Percentiles rank a stretch among this genome's conserved stretches.
These are phyloP conservation scores for Nothocercus nigrocapillus DNA, from an alignment of 2,113 vertebrate genomes.

Conservation along the genomic window DNA sequence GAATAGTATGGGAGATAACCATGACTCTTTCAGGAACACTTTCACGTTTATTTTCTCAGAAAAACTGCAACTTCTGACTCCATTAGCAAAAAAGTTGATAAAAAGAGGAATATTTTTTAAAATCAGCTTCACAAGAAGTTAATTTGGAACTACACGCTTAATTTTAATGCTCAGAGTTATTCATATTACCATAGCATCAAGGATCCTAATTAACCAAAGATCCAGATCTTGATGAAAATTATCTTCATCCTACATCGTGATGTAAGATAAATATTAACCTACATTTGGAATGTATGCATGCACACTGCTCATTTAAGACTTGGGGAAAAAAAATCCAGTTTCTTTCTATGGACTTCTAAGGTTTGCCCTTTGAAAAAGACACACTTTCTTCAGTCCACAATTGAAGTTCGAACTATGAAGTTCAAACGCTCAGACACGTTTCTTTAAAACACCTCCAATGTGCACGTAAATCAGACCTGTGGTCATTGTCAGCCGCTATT, in stretches of 20 bases:
- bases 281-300: accelerated
- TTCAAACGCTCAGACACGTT: neutral
- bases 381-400: neutral
- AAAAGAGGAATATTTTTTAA: neutral
- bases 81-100: neutral
- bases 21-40: neutral
- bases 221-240: neutral
- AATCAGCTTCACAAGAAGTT: neutral
- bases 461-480: neutral
- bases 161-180: neutral
- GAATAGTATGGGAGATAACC: neutral
- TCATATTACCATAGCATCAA: neutral
- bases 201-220: neutral
- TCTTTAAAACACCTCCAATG: neutral
- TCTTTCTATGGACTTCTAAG: neutral
- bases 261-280: neutral
- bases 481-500: neutral
- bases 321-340: neutral
- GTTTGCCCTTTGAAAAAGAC: neutral
- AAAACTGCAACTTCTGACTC: neutral
- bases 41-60: neutral
- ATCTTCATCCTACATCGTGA: neutral
- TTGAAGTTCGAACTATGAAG: neutral
- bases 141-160: neutral
- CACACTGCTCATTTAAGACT: neutral